Conservation (phyloP, 2,797 vertebrate genomes). For the Aplochiton taeniatus region DNA sequence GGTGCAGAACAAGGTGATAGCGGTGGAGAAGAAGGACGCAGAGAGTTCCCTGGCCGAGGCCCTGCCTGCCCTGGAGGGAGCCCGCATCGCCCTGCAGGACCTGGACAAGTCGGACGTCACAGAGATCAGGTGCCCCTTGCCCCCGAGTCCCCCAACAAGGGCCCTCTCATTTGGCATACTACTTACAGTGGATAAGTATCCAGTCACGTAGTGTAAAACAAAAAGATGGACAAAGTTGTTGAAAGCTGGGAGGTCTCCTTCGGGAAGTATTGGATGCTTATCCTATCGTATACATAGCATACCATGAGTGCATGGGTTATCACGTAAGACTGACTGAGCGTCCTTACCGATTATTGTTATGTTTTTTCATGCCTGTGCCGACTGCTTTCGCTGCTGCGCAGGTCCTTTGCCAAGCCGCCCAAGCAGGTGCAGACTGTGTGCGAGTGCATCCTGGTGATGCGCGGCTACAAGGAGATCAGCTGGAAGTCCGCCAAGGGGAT, state of each 20-base stretch:
- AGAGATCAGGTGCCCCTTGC: constrained; percentile 85
- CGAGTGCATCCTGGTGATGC: constrained; percentile 94
- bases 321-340: background rate
- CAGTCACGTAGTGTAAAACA: background rate
- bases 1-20: constrained; percentile 90
- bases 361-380: background rate
- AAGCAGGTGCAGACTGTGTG: constrained; percentile 92
- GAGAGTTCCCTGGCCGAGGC: constrained; percentile 88
- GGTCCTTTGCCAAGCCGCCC: constrained; percentile 95
- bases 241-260: too few relatives aligned
- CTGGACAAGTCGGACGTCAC: constrained; percentile 96
- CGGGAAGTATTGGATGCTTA: too few relatives aligned
- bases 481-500: constrained; percentile 94
- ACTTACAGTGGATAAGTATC: too few relatives aligned
- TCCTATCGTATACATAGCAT: too few relatives aligned
- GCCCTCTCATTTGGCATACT: background rate
- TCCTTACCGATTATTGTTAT: background rate
- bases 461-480: constrained; percentile 90
- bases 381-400: constrained; percentile 41
- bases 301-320: too few relatives aligned
- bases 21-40: constrained; percentile 87
- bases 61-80: constrained; percentile 87
- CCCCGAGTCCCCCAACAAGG: background rate
- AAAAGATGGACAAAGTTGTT: too few relatives aligned
- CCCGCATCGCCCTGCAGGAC: constrained; percentile 88